These are phyloP conservation scores for Villa cingulata DNA, from an alignment of 2,888 invertebrate genomes.

Conservation along the genomic window DNA sequence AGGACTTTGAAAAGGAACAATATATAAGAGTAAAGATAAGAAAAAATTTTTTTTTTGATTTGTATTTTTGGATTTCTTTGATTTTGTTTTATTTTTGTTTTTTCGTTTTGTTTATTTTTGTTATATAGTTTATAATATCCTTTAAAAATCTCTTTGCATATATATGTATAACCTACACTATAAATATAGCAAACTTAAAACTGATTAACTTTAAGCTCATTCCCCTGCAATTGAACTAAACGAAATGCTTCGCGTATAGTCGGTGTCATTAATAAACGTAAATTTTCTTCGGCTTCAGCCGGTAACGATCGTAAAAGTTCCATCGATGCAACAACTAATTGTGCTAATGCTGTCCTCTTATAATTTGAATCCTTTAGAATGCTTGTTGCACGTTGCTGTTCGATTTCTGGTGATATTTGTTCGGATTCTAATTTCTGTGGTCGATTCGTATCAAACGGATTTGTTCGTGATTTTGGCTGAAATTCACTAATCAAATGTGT, in stretches of 20 bases:
- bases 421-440: slow-evolving; percentile 37
- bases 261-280: slow-evolving; percentile 34
- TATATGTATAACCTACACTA: too few relatives aligned
- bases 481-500: slow-evolving; percentile 34
- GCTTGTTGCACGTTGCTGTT: slow-evolving; percentile 66
- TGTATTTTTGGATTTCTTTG: too few relatives aligned
- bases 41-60: too few relatives aligned
- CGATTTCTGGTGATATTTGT: slow-evolving; percentile 68
- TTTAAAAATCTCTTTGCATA: too few relatives aligned
- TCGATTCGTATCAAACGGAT: slow-evolving; percentile 35
- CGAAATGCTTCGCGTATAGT: slow-evolving; percentile 37
- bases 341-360: slow-evolving; percentile 68
- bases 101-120: too few relatives aligned
- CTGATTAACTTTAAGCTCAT: slow-evolving; percentile 35
- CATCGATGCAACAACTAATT: slow-evolving; percentile 72
- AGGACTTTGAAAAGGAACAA: too few relatives aligned
- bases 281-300: slow-evolving; percentile 42
- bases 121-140: too few relatives aligned
- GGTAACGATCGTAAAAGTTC: slow-evolving; percentile 58
- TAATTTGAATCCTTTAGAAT: slow-evolving; percentile 81
- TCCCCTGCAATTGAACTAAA: slow-evolving; percentile 35
- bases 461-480: slow-evolving; percentile 32
- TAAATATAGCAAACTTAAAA: slow-evolving; percentile 22
- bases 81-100: too few relatives aligned
- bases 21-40: too few relatives aligned